Evolutionary conservation across 92 coral and sea anemone species (phyloP).

Genomic region (Isaurus tuberculatus): DNA sequence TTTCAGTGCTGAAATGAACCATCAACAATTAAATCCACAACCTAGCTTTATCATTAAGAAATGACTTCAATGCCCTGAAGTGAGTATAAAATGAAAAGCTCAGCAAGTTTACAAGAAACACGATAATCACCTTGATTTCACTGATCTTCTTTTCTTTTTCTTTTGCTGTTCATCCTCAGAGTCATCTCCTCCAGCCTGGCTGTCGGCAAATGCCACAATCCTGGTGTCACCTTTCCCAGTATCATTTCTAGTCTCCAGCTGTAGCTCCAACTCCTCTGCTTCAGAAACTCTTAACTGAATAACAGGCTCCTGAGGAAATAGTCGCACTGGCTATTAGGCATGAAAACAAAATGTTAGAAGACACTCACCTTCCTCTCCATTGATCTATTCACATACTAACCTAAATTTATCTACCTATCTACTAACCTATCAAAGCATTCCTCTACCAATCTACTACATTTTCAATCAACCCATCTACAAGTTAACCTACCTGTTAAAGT

Average conservation of each 20-base stretch:
- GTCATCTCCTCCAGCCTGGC: slow-evolving; percentile 77
- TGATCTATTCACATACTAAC: too few relatives aligned
- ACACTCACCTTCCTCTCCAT: background rate
- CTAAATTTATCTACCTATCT: too few relatives aligned
- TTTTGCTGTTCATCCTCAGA: slow-evolving; percentile 75
- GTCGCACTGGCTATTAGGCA: background rate
- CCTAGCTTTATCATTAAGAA: too few relatives aligned
- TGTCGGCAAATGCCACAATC: slow-evolving; percentile 87
- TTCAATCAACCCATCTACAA: too few relatives aligned
- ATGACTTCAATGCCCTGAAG: too few relatives aligned
- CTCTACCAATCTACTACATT: too few relatives aligned
- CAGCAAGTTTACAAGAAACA: background rate
- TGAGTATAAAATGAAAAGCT: too few relatives aligned
- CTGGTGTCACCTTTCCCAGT: slow-evolving; percentile 72
- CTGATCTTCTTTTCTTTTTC: slow-evolving; percentile 75
- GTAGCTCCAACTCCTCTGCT: slow-evolving; percentile 89
- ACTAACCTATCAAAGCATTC: too few relatives aligned
- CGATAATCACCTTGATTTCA: slow-evolving; percentile 62
- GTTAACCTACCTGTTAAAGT: too few relatives aligned
- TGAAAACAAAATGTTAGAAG: background rate
- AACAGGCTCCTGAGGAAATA: slow-evolving; percentile 73
- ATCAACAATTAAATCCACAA: too few relatives aligned
- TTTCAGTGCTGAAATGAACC: too few relatives aligned
- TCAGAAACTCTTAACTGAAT: slow-evolving; percentile 90
- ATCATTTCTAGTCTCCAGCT: slow-evolving; percentile 76